Percentiles rank a stretch among this genome's conserved stretches.
phyloP scores from a whole-genome alignment of 2,113 vertebrate species.

The Oryctolagus cuniculus region DNA sequence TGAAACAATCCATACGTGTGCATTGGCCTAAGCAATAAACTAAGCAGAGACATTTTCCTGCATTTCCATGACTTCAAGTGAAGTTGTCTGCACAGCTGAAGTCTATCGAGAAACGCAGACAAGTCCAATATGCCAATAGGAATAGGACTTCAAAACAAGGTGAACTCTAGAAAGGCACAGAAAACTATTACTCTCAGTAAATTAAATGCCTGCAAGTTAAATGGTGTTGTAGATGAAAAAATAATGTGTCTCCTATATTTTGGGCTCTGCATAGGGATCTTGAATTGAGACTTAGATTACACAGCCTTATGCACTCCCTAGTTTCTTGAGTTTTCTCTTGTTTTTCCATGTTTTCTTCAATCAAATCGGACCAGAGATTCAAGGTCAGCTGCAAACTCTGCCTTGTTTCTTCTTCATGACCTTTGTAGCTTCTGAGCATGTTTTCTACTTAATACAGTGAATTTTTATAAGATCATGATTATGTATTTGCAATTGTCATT shows the following conservation, averaged over 20 bases:
- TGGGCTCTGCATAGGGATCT: background rate
- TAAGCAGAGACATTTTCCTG: background rate
- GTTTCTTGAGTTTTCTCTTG: background rate
- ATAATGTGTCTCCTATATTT: background rate
- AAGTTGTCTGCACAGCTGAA: background rate
- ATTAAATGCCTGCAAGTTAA: slow-evolving; percentile 31
- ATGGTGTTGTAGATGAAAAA: slow-evolving; percentile 15
- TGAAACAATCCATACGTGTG: background rate
- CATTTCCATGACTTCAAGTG: background rate
- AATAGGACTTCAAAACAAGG: slow-evolving; percentile 38
- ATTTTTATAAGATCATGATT: slow-evolving; percentile 9
- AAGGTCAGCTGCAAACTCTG: background rate
- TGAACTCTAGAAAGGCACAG: background rate
- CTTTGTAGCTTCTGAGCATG: background rate
- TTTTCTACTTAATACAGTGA: background rate
- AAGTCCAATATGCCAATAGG: slow-evolving; percentile 30
- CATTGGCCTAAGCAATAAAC: background rate
- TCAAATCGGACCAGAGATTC: background rate
- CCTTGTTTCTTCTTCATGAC: background rate
- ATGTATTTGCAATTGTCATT: slow-evolving; percentile 12
- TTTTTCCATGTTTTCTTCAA: background rate
- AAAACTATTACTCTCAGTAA: background rate
- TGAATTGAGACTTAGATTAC: background rate
- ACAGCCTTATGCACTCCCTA: background rate
- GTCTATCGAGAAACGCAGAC: slow-evolving; percentile 30